Evolutionary conservation across 1,140 invertebrate genomes (phyloP), one percentile per base, ranked within the genome.

Genomic region (Drosophila ananassae): DNA sequence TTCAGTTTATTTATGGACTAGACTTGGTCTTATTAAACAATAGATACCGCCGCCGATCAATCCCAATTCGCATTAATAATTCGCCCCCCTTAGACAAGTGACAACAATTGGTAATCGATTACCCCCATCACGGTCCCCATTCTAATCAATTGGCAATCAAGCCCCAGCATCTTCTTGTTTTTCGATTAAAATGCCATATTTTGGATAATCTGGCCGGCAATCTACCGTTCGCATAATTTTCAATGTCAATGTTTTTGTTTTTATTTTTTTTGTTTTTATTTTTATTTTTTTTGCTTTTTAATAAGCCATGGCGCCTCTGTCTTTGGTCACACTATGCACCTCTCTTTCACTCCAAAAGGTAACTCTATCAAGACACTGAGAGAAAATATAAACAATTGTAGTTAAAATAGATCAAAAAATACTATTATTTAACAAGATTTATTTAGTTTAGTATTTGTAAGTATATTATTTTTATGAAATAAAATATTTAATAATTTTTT

Each of bases 241-340:
- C 82, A 87, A 87, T 87, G 82, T 89, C 82, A 89, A 87, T 89
- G 83, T 78, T 87, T 73, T 69, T 69, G 64, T 55, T 66, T 32
- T 55, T 52, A 17, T 5, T 13, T 41, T 13, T 41, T 41, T 37
- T 37, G 34, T 28, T 32, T 32, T 32, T 2, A 24, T 48, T 68
- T 85, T 17, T 17, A 0, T 17, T 85, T 17, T 17, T 17, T 17
- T 85, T 85, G 50, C 78, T 78, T 78, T 87, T 87, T 81, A 71
- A 81, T 75, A 67, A 76, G 82, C 57, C 77, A 67, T 22, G 47
- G 55, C 13, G 12, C 55, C 56, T 32, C 41, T 32, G 55, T 53
- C 55, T 59, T 66, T 9, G 32, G 9, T 32, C 9, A 32, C 2
- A 8, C 3, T 37, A 37, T 37, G 9, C 10, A 3, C 62, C 46